Evolutionary conservation across 2,888 invertebrate genomes (phyloP).

Genomic region (Drosophila borborema): DNA sequence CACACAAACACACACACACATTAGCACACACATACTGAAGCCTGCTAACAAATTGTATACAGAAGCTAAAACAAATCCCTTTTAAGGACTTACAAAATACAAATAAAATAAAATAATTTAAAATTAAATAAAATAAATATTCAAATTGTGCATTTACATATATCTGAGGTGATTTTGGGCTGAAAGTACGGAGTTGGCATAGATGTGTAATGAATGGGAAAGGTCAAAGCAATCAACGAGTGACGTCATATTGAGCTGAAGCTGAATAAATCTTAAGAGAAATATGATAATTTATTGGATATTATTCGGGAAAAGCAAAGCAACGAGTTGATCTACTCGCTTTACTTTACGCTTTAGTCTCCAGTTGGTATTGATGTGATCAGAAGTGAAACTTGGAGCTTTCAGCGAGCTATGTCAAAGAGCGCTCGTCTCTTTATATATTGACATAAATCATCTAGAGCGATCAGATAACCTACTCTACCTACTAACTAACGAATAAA

Average conservation of each 20-base stretch:
- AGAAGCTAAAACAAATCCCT: conserved; percentile 39
- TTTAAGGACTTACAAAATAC: conserved; percentile 40
- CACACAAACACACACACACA: conserved; percentile 15
- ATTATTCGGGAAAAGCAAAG: too few species aligned
- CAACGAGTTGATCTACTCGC: too few species aligned
- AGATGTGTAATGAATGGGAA: background rate
- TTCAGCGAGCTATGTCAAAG: background rate
- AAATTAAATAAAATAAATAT: conserved; percentile 33
- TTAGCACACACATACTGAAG: conserved; percentile 8
- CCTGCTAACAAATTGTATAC: conserved; percentile 39
- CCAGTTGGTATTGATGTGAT: background rate
- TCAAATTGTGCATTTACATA: background rate
- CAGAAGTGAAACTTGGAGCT: background rate
- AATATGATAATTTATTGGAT: too few species aligned
- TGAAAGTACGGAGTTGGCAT: too few species aligned
- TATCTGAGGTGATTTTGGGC: too few species aligned
- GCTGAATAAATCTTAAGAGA: too few species aligned
- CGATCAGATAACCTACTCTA: background rate
- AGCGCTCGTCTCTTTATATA: background rate
- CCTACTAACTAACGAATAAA: background rate
- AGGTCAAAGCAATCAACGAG: too few species aligned
- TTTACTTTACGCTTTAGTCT: too few species aligned
- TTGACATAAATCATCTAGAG: background rate
- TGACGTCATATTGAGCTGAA: too few species aligned
- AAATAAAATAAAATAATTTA: conserved; percentile 39